Percentiles rank a stretch among this genome's conserved stretches.
phyloP scores from a whole-genome alignment of 92 coral and sea anemone genomes.

The Heteractis magnifica region DNA sequence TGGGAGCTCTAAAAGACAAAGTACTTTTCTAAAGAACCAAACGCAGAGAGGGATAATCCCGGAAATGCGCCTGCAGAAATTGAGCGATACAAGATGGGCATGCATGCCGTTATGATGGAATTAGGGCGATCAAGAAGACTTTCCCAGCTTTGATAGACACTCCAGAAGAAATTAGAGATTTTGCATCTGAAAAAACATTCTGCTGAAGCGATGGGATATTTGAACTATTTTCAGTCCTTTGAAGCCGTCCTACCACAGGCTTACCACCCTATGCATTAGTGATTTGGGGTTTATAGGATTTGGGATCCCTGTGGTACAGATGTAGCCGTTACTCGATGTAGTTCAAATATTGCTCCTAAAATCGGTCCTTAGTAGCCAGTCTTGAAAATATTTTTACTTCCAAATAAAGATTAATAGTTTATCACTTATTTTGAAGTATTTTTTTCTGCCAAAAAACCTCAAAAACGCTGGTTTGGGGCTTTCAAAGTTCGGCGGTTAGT shows the following conservation, averaged over 20 bases:
- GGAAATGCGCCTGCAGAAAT: conserved; percentile 5
- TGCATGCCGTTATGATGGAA: not conserved
- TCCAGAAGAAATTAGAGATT: not conserved
- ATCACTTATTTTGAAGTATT: no score
- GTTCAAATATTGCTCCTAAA: no score
- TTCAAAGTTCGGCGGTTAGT: no score
- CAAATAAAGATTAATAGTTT: no score
- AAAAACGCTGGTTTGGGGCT: no score
- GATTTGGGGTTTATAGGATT: no score
- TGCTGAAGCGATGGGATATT: not conserved
- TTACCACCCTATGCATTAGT: no score
- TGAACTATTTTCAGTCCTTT: conserved; percentile 6
- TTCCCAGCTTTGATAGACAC: conserved; percentile 7
- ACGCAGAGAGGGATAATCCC: conserved; percentile 1
- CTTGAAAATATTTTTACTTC: no score
- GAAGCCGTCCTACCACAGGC: not conserved
- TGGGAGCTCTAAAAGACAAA: conserved; percentile 4
- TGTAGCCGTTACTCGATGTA: no score
- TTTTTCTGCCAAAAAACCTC: no score
- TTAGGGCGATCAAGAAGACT: not conserved
- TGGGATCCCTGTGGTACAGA: no score
- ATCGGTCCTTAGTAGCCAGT: no score
- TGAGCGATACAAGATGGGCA: conserved; percentile 13
- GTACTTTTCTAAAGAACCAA: not conserved
- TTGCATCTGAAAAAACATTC: not conserved